Percentiles rank a stretch among this genome's conserved stretches.
These are phyloP conservation scores for Cuniculus paca DNA, from an alignment of 2,797 vertebrate genomes.

Conservation along the genomic window DNA sequence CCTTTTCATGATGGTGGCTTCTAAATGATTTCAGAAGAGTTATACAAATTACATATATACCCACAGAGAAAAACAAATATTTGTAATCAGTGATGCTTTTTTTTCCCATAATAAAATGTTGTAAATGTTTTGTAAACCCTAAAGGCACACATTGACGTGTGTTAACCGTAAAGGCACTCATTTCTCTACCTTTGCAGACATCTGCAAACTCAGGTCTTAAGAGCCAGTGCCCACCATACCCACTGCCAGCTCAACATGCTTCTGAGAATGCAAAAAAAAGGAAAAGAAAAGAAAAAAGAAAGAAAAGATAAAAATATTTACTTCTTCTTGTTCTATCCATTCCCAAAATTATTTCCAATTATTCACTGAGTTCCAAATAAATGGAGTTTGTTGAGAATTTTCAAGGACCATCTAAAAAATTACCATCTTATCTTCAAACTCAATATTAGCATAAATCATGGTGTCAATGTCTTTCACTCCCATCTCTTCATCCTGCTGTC, in stretches of 20 bases:
- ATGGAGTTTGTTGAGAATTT: not conserved
- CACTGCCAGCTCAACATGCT: not conserved
- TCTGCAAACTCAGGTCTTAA: not conserved
- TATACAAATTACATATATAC: not conserved
- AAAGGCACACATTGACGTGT: not conserved
- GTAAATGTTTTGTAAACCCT: not conserved
- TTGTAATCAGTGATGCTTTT: not conserved
- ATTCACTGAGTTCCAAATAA: not conserved
- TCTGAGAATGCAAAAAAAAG: not conserved
- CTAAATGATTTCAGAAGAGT: not conserved
- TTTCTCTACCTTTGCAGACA: not conserved
- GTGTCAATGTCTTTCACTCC: not conserved
- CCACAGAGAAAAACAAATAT: not conserved
- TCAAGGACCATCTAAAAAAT: not conserved
- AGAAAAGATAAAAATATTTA: not conserved
- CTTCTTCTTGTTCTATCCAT: conserved; percentile 73
- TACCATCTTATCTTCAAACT: not conserved
- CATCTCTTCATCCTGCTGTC: not conserved
- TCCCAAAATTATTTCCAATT: not conserved
- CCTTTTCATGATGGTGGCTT: not conserved
- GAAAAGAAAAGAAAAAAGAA: too few relatives aligned
- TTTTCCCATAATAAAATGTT: not conserved
- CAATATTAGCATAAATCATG: not conserved
- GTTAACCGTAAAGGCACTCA: too few relatives aligned
- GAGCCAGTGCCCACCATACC: not conserved